Conservation (phyloP, 2,113 vertebrate species). For the Poeciliopsis turrubarensis region DNA sequence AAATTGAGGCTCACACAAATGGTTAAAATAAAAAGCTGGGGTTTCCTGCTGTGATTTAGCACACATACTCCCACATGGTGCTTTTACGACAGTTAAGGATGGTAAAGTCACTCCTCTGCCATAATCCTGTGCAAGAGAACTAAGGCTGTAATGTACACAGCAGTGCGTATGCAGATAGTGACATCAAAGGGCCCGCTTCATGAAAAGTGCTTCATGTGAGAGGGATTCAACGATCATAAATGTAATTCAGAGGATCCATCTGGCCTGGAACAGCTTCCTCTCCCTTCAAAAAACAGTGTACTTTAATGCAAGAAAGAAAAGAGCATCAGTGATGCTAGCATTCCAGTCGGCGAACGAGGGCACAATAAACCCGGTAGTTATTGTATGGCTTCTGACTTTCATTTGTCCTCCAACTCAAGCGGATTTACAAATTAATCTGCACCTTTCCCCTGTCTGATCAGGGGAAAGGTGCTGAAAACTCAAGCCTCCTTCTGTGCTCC, state of each 20-base stretch:
- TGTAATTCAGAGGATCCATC: constrained; percentile 33
- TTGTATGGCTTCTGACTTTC: constrained; percentile 46
- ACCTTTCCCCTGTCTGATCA: constrained; percentile 4
- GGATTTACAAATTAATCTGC: constrained; percentile 39
- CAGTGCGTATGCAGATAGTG: constrained; percentile 38
- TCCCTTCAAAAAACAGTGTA: constrained; percentile 22
- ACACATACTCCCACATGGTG: too few species aligned
- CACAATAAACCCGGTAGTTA: constrained; percentile 34
- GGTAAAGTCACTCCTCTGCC: constrained; percentile 8
- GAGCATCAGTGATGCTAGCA: constrained; percentile 2
- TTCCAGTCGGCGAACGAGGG: constrained; percentile 4
- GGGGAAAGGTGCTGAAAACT: constrained; percentile 11
- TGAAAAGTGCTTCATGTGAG: constrained; percentile 23
- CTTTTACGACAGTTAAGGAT: constrained; percentile 10
- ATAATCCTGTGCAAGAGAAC: constrained; percentile 19
- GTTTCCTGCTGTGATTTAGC: not conserved
- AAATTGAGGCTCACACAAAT: not conserved
- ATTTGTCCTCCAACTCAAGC: constrained; percentile 42
- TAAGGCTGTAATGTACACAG: constrained; percentile 14
- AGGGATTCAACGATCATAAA: constrained; percentile 14
- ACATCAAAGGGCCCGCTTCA: constrained; percentile 45
- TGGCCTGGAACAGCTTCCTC: constrained; percentile 16
- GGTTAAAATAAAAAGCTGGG: not conserved
- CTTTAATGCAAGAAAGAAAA: constrained; percentile 29
- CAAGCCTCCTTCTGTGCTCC: not conserved